Conservation (phyloP, 2,888 invertebrate species). For the Chrysopilus asiliformis region DNA sequence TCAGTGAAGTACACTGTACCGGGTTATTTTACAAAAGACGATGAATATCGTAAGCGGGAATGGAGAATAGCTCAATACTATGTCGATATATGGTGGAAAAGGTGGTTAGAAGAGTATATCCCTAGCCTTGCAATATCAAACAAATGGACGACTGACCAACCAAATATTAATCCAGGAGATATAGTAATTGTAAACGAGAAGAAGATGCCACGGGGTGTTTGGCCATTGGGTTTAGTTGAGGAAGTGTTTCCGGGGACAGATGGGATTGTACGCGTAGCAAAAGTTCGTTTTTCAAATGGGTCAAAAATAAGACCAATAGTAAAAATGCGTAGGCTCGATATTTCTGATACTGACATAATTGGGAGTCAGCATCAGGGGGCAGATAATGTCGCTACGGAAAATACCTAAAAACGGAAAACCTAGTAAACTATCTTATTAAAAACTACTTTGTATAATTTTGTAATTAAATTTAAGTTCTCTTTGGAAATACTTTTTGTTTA, state of each 20-base stretch:
- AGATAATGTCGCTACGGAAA: no score
- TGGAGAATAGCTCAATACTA: background rate
- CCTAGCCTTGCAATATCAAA: background rate
- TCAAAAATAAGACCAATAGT: no score
- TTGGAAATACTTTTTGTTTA: no score
- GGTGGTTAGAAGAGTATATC: background rate
- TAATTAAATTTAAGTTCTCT: no score
- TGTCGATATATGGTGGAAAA: background rate
- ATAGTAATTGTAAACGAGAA: background rate
- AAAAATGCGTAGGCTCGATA: no score
- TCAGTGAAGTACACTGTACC: background rate
- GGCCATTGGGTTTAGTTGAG: background rate
- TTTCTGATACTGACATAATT: no score
- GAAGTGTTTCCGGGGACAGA: background rate
- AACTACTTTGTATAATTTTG: no score
- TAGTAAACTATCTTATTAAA: no score
- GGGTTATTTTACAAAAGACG: background rate
- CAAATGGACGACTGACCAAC: background rate
- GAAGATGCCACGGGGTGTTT: background rate
- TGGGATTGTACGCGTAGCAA: background rate
- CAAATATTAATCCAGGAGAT: no score
- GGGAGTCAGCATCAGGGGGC: no score
- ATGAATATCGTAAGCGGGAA: background rate
- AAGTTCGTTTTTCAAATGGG: no score
- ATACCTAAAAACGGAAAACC: no score